A percentile compares a stretch with the other conserved stretches of the same genome.
phyloP scores from a whole-genome alignment of 1,140 invertebrate genomes.

The Drosophila lini region DNA sequence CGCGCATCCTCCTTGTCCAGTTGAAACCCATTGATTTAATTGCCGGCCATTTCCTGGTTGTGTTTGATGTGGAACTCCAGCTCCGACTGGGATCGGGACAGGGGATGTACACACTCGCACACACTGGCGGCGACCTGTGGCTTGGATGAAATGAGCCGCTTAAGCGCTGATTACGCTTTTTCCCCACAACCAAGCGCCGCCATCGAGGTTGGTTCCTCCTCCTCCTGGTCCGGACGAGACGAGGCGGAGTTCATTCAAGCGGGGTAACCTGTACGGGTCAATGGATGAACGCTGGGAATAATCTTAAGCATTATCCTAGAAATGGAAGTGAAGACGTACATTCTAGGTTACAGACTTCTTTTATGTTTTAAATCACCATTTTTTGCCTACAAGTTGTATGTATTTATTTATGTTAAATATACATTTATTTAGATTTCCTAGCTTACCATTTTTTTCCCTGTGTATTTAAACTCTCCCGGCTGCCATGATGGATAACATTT shows the following conservation, averaged over 20 bases:
- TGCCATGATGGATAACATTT: conserved; percentile 50
- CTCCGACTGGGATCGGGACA: conserved; percentile 24
- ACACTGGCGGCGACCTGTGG: conserved; percentile 24
- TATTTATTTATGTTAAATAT: not conserved
- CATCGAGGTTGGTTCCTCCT: conserved; percentile 17
- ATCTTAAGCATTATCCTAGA: not conserved
- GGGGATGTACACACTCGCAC: conserved; percentile 7
- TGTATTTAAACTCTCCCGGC: conserved; percentile 6
- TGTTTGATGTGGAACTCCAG: conserved; percentile 74
- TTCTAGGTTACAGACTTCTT: not conserved
- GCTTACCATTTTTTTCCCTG: too few species aligned
- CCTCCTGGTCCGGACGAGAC: conserved; percentile 16
- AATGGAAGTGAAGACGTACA: not conserved
- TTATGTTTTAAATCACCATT: not conserved
- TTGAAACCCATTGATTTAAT: conserved; percentile 82
- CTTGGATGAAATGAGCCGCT: conserved; percentile 76
- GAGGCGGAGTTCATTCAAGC: conserved; percentile 50
- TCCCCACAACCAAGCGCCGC: conserved; percentile 69
- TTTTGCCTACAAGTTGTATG: not conserved
- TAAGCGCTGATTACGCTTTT: conserved; percentile 73
- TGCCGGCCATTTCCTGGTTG: conserved; percentile 83
- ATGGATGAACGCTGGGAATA: conserved; percentile 7
- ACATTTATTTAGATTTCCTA: too few species aligned
- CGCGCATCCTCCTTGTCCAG: conserved; percentile 22
- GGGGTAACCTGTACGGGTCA: conserved; percentile 17